Evolutionary conservation across 2,888 invertebrate species (phyloP).

Genomic region (Panorpa germanica): DNA sequence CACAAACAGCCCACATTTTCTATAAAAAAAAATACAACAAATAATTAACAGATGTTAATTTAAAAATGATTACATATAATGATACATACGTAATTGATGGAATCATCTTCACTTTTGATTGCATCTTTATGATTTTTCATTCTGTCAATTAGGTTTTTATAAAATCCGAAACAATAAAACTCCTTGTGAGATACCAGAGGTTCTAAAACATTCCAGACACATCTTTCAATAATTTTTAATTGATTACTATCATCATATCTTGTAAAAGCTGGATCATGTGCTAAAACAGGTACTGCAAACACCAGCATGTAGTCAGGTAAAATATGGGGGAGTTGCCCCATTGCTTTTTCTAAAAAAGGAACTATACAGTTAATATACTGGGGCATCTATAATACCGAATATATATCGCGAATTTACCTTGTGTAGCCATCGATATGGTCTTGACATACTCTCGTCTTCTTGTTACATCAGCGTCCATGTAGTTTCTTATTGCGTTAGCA

Average conservation of each 20-base stretch:
- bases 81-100: conserved; percentile 57
- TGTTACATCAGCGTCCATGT: conserved; percentile 78
- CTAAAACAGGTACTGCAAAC: conserved; percentile 86
- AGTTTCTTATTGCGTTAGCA: conserved; percentile 46
- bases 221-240: conserved; percentile 63
- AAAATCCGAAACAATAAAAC: conserved; percentile 87
- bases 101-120: conserved; percentile 62
- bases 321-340: conserved; percentile 66
- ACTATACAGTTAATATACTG: conserved; percentile 5
- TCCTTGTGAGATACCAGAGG: conserved; percentile 86
- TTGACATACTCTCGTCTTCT: conserved; percentile 82
- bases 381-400: conserved; percentile 9
- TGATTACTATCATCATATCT: conserved; percentile 58
- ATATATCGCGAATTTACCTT: conserved; percentile 23
- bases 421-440: conserved; percentile 52
- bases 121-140: conserved; percentile 92
- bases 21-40: conserved; percentile 22
- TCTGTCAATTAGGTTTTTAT: conserved; percentile 79
- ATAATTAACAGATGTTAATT: conserved; percentile 8
- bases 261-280: conserved; percentile 79
- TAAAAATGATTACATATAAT: conserved; percentile 8
- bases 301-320: conserved; percentile 95
- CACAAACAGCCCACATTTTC: conserved; percentile 96
- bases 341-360: conserved; percentile 39
- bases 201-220: conserved; percentile 87